Percentiles rank a stretch among this genome's conserved stretches.
These are phyloP conservation scores for Diaperis boleti DNA, from an alignment of 2,888 invertebrate genomes.

Conservation along the genomic window DNA sequence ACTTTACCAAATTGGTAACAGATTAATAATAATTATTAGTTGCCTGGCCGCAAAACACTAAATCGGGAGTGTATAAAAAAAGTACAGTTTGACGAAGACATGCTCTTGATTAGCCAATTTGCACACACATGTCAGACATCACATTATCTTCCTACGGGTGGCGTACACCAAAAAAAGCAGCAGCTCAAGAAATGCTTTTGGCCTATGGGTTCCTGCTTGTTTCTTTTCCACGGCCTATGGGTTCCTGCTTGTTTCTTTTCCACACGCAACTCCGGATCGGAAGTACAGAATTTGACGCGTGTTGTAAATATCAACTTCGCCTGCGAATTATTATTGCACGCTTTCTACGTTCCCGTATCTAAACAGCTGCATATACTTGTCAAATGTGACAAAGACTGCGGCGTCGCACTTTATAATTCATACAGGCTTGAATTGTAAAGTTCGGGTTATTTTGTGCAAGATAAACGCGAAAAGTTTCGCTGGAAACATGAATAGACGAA, in stretches of 20 bases:
- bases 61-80: too few species aligned
- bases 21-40: too few species aligned
- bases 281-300: constrained; percentile 26
- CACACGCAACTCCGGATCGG: constrained; percentile 27
- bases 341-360: constrained; percentile 19
- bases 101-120: too few species aligned
- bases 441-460: constrained; percentile 20
- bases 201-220: too few species aligned
- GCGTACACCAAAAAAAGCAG: too few species aligned
- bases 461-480: constrained; percentile 35
- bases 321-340: constrained; percentile 23
- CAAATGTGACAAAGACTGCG: constrained; percentile 25
- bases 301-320: constrained; percentile 21
- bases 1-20: too few species aligned
- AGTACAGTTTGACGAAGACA: too few species aligned
- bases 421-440: constrained; percentile 4
- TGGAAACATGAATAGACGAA: constrained; percentile 7
- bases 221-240: too few species aligned
- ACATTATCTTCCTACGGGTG: too few species aligned
- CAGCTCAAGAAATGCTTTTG: too few species aligned
- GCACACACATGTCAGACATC: too few species aligned
- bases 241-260: constrained; percentile 35
- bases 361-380: constrained; percentile 23
- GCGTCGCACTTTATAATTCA: constrained; percentile 27
- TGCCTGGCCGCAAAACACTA: too few species aligned